Percentiles rank a stretch among this genome's conserved stretches.
Evolutionary conservation across 2,797 vertebrate genomes (phyloP).

Genomic region (Netta rufina): DNA sequence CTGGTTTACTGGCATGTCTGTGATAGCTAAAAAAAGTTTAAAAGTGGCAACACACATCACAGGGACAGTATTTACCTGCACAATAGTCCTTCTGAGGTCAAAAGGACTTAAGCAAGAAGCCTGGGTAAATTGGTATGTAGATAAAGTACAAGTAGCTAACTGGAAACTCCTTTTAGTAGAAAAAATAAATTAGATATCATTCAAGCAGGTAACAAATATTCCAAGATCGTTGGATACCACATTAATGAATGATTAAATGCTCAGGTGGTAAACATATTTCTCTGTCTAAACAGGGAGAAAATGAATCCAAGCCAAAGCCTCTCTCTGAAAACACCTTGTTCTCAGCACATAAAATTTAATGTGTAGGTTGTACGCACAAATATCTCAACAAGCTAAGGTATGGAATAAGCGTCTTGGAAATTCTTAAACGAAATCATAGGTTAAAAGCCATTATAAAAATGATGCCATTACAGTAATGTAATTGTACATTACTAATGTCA

Average conservation of each 20-base stretch:
- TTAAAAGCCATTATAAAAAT: conserved; percentile 29
- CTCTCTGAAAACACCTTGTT: neutral
- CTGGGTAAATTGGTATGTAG: neutral
- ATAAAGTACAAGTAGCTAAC: neutral
- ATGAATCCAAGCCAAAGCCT: neutral
- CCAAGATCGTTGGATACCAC: neutral
- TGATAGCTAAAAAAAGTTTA: neutral
- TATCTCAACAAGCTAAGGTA: neutral
- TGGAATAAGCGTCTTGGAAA: neutral
- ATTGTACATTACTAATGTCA: neutral
- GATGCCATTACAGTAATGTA: neutral
- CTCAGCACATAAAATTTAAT: neutral
- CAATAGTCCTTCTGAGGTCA: neutral
- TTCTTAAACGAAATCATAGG: neutral
- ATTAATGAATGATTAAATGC: neutral
- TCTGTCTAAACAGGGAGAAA: neutral
- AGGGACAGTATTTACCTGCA: neutral
- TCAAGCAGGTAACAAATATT: neutral
- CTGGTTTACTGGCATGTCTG: neutral
- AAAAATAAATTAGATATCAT: neutral
- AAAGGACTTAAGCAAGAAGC: neutral
- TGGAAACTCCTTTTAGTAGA: neutral
- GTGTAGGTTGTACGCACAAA: neutral
- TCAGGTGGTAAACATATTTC: neutral
- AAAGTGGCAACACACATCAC: neutral